phyloP scores from a whole-genome alignment of 1,140 invertebrate species.

The Saxidomus purpurata region DNA sequence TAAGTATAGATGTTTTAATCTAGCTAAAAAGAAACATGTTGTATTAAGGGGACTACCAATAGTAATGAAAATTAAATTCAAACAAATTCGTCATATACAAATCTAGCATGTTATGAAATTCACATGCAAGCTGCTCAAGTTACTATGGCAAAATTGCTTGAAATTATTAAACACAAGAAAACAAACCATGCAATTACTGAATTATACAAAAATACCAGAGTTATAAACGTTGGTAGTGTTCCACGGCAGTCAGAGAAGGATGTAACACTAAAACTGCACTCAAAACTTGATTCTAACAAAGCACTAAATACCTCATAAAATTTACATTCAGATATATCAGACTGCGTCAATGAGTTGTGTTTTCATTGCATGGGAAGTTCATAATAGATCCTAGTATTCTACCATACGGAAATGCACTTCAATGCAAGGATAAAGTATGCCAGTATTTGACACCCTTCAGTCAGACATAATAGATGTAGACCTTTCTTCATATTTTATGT shows the following conservation, averaged over 20 bases:
- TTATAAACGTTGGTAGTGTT: constrained; percentile 1
- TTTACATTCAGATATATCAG: too few relatives aligned
- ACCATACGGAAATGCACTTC: too few relatives aligned
- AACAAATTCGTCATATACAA: background rate
- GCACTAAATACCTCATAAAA: too few relatives aligned
- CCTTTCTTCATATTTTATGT: too few relatives aligned
- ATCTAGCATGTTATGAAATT: background rate
- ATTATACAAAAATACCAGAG: constrained; percentile 8
- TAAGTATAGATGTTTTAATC: too few relatives aligned
- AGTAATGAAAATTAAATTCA: background rate
- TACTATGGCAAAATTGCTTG: background rate
- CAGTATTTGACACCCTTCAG: too few relatives aligned
- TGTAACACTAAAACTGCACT: background rate
- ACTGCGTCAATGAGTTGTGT: too few relatives aligned
- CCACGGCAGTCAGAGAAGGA: background rate
- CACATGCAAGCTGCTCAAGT: background rate
- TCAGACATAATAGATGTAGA: too few relatives aligned
- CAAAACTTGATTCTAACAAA: background rate
- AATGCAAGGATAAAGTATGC: too few relatives aligned
- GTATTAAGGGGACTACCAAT: background rate
- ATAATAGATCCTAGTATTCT: too few relatives aligned
- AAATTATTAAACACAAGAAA: background rate
- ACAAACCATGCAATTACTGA: background rate
- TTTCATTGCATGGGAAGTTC: too few relatives aligned
- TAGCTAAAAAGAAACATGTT: background rate